phyloP scores from a whole-genome alignment of 2,113 vertebrate genomes.

The Nymphicus hollandicus region DNA sequence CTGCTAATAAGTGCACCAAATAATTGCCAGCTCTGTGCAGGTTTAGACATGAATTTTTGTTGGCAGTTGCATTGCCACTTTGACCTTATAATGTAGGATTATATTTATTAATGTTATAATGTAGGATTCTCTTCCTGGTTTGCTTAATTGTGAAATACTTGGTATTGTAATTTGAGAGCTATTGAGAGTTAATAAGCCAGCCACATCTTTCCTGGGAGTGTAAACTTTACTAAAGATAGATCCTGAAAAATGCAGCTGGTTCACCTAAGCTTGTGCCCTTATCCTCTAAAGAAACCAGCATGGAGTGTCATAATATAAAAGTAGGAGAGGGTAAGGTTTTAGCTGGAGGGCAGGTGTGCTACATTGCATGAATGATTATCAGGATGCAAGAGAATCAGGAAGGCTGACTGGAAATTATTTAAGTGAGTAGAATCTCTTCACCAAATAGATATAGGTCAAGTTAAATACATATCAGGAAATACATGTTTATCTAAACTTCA shows the following conservation, averaged over 20 bases:
- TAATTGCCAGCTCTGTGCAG: neutral
- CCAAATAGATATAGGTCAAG: neutral
- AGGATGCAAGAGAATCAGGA: neutral
- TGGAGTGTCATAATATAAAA: neutral
- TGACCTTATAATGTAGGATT: neutral
- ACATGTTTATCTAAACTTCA: neutral
- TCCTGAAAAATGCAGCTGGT: neutral
- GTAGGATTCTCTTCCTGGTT: neutral
- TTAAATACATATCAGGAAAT: neutral
- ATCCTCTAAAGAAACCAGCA: neutral
- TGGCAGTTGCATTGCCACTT: neutral
- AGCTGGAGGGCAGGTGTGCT: neutral
- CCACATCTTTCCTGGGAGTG: neutral
- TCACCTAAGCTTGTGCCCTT: neutral
- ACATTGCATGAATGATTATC: accelerated
- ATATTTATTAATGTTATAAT: neutral
- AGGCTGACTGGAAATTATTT: neutral
- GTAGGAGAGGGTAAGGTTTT: neutral
- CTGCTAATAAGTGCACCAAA: neutral
- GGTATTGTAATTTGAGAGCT: neutral
- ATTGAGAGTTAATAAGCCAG: neutral
- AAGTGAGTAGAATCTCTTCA: neutral
- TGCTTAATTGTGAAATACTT: neutral
- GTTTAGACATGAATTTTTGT: neutral
- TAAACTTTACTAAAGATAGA: neutral